A percentile compares a stretch with the other conserved stretches of the same genome.
These are phyloP conservation scores for Papilio polytes DNA, from an alignment of 1,140 invertebrate species.

Conservation along the genomic window DNA sequence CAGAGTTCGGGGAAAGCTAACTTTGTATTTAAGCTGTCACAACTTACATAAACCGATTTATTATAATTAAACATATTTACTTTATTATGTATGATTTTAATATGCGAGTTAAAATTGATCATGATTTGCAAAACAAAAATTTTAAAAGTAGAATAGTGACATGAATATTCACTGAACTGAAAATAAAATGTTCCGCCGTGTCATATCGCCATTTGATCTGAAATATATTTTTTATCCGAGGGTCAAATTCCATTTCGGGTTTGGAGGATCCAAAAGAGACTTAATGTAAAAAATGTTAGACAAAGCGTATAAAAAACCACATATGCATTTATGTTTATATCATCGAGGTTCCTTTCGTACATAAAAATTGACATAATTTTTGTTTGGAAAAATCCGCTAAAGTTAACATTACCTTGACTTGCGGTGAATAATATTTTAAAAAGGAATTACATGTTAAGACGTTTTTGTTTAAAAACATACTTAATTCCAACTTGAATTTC, in stretches of 20 bases:
- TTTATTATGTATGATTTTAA: too few relatives aligned
- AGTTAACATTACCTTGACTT: not conserved
- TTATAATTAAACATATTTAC: too few relatives aligned
- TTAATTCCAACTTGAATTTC: not conserved
- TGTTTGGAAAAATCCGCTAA: too few relatives aligned
- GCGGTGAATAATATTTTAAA: not conserved
- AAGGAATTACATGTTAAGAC: not conserved
- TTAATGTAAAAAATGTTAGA: constrained; percentile 2
- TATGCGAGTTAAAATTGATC: too few relatives aligned
- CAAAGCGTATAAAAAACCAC: not conserved
- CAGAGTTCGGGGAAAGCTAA: too few relatives aligned
- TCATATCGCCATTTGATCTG: not conserved
- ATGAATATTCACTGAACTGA: not conserved
- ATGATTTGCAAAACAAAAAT: not conserved
- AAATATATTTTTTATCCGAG: constrained; percentile 23
- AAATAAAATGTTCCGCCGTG: not conserved
- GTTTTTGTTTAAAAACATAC: not conserved
- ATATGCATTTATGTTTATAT: not conserved
- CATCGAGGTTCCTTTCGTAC: not conserved
- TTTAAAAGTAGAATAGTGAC: not conserved
- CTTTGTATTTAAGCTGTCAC: too few relatives aligned
- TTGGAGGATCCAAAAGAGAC: not conserved
- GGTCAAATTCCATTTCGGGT: not conserved
- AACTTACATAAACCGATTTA: too few relatives aligned
- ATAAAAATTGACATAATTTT: too few relatives aligned